Conservation (phyloP, 2,797 vertebrate species). For the Muscicapa comitata region DNA sequence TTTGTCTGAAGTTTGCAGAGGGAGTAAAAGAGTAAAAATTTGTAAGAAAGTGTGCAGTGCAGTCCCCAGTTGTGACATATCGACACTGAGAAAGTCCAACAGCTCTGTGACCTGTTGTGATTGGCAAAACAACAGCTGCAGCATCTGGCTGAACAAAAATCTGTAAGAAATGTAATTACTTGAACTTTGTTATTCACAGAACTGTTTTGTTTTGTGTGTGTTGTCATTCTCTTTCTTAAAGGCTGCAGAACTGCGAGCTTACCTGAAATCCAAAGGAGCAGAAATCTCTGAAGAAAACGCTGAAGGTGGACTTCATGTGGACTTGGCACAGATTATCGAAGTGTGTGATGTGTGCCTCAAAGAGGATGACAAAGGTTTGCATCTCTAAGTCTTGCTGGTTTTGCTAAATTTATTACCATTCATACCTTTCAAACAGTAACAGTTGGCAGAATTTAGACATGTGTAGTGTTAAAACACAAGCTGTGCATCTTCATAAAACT, state of each 20-base stretch:
- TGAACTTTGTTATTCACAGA: background rate
- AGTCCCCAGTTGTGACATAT: background rate
- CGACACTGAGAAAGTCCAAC: background rate
- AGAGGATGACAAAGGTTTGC: slow-evolving; percentile 95
- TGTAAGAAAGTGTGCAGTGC: accelerated
- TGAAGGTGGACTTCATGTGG: slow-evolving; percentile 91
- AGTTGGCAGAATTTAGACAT: background rate
- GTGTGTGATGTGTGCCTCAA: slow-evolving; percentile 93
- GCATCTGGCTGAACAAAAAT: background rate
- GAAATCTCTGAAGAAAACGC: slow-evolving; percentile 97
- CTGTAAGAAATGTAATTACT: background rate
- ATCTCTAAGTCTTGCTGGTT: background rate
- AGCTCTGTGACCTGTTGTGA: background rate
- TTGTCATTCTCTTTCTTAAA: background rate
- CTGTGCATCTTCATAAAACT: accelerated
- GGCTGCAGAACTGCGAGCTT: slow-evolving; percentile 93
- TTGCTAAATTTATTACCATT: accelerated
- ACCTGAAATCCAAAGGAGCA: slow-evolving; percentile 94
- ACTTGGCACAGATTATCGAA: slow-evolving; percentile 95
- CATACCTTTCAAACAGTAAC: background rate
- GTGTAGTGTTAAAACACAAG: background rate
- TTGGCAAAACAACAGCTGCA: background rate
- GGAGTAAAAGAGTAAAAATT: background rate
- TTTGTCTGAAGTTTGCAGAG: background rate
- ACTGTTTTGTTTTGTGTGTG: background rate